These are phyloP conservation scores for Xiphophorus birchmanni DNA, from an alignment of 2,797 vertebrate species.

Conservation along the genomic window DNA sequence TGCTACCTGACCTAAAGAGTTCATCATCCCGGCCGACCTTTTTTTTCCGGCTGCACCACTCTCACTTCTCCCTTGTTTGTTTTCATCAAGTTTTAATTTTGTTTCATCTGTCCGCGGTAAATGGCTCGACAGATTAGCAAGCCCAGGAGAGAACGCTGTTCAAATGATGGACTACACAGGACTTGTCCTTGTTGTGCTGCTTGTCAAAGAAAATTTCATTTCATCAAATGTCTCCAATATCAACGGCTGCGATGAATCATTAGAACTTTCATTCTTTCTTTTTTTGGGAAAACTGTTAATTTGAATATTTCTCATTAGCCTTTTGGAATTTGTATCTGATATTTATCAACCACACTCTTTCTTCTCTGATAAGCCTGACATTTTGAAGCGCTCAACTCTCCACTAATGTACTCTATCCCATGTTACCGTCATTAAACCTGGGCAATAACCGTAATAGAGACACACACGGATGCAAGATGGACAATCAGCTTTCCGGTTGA, in stretches of 20 bases:
- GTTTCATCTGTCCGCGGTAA: constrained; percentile 32
- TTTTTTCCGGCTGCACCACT: constrained; percentile 40
- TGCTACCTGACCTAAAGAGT: constrained; percentile 65
- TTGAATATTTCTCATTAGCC: constrained; percentile 56
- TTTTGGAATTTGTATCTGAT: constrained; percentile 37
- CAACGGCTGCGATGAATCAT: constrained; percentile 26
- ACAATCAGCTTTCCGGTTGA: constrained; percentile 53
- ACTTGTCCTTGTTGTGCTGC: neutral
- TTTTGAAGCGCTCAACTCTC: constrained; percentile 33
- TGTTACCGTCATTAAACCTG: constrained; percentile 37
- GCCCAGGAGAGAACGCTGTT: constrained; percentile 6
- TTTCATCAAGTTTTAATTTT: constrained; percentile 57
- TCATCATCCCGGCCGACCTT: constrained; percentile 74
- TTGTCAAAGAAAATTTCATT: constrained; percentile 26
- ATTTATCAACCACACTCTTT: constrained; percentile 39
- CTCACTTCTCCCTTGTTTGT: constrained; percentile 29
- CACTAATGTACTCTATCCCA: constrained; percentile 10
- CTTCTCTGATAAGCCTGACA: constrained; percentile 43
- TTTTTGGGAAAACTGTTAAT: constrained; percentile 30
- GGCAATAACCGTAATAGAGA: neutral
- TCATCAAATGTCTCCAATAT: neutral
- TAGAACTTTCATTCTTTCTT: constrained; percentile 20
- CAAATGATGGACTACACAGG: constrained; percentile 8
- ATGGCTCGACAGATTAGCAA: constrained; percentile 31
- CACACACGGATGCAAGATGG: neutral